These are phyloP conservation scores for Ophion costatus DNA, from an alignment of 2,888 invertebrate species.

Conservation along the genomic window DNA sequence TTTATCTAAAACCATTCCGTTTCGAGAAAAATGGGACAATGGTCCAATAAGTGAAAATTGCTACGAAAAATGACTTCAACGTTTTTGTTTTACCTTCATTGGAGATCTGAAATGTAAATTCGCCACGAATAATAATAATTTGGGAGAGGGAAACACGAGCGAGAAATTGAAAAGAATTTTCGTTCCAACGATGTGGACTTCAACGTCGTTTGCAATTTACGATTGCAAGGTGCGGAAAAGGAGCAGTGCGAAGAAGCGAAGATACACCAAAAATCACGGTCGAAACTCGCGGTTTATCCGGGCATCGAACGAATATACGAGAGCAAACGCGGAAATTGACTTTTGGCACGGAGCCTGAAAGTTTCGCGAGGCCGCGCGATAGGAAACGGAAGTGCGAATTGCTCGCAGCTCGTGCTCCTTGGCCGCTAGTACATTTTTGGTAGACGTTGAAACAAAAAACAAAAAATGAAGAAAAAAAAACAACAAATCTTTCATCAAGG, in stretches of 20 bases:
- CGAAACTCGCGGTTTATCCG: constrained; percentile 10
- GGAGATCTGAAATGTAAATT: too few relatives aligned
- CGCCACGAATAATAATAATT: too few relatives aligned
- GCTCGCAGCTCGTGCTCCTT: constrained; percentile 16
- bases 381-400: constrained; percentile 66
- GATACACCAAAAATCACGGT: background rate
- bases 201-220: background rate
- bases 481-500: constrained; percentile 1
- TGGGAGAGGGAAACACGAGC: background rate
- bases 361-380: constrained; percentile 19
- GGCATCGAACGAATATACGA: constrained; percentile 9
- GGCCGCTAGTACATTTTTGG: background rate
- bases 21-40: too few relatives aligned
- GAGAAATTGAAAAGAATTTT: too few relatives aligned
- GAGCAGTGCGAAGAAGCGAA: too few relatives aligned
- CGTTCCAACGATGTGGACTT: too few relatives aligned
- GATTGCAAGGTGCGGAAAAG: background rate
- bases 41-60: too few relatives aligned
- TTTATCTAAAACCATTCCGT: too few relatives aligned
- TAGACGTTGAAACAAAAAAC: background rate
- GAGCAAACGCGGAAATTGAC: constrained; percentile 72
- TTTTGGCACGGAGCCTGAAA: constrained; percentile 73
- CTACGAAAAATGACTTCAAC: too few relatives aligned
- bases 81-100: too few relatives aligned
- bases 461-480: background rate